A percentile compares a stretch with the other conserved stretches of the same genome.
phyloP scores from a whole-genome alignment of 2,797 vertebrate species.

The Sebastes itinus region DNA sequence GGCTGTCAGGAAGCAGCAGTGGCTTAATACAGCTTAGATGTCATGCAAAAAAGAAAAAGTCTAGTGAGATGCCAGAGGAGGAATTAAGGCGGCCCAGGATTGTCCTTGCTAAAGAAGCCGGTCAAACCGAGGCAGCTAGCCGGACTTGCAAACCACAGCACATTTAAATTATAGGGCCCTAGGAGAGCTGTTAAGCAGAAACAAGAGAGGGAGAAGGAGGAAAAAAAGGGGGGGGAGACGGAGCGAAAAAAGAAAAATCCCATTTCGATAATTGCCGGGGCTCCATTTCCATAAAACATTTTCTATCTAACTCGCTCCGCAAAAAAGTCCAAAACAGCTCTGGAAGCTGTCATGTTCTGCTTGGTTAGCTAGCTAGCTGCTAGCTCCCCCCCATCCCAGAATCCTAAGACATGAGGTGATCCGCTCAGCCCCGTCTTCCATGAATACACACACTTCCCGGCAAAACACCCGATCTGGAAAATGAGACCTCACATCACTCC shows the following conservation, averaged over 20 bases:
- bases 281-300: slow-evolving; percentile 76
- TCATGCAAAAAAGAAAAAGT: slow-evolving; percentile 54
- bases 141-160: slow-evolving; percentile 75
- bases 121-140: slow-evolving; percentile 55
- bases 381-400: slow-evolving; percentile 12
- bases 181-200: slow-evolving; percentile 74
- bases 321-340: slow-evolving; percentile 60
- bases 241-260: slow-evolving; percentile 30
- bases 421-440: slow-evolving; percentile 33
- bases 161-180: slow-evolving; percentile 78
- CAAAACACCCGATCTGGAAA: slow-evolving; percentile 55
- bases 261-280: slow-evolving; percentile 71
- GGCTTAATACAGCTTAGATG: slow-evolving; percentile 75
- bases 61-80: slow-evolving; percentile 60
- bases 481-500: slow-evolving; percentile 46
- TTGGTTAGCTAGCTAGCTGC: slow-evolving; percentile 5
- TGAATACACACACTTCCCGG: slow-evolving; percentile 46
- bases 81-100: slow-evolving; percentile 64
- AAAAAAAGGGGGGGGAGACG: slow-evolving; percentile 4
- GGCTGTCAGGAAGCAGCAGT: slow-evolving; percentile 69
- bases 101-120: slow-evolving; percentile 61
- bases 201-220: slow-evolving; percentile 39
- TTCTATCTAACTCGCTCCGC: slow-evolving; percentile 59
- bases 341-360: slow-evolving; percentile 38
- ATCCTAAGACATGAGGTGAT: slow-evolving; percentile 39